Conservation (phyloP, 2,797 vertebrate species). For the Myripristis jacobus region DNA sequence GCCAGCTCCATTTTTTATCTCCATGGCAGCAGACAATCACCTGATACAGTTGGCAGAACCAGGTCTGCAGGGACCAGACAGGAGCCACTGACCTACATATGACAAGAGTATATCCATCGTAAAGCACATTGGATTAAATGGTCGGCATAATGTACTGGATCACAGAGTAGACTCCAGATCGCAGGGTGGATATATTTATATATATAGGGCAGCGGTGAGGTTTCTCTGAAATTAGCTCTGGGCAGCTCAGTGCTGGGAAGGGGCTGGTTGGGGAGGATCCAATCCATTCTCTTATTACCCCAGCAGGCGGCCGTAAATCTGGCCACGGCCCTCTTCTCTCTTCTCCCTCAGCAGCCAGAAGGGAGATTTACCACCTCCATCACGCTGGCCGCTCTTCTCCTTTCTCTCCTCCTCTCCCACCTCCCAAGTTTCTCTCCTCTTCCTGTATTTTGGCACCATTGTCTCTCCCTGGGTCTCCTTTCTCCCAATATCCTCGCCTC, state of each 20-base stretch:
- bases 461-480: conserved; percentile 3
- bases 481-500: conserved; percentile 2
- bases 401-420: not conserved
- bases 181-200: conserved; percentile 8
- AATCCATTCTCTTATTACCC: conserved; percentile 66
- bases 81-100: conserved; percentile 67
- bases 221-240: conserved; percentile 32
- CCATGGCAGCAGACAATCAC: conserved; percentile 66
- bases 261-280: conserved; percentile 42
- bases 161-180: not conserved
- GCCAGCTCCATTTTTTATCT: conserved; percentile 52
- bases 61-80: conserved; percentile 44
- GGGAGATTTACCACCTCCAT: conserved; percentile 60
- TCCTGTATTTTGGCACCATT: conserved; percentile 48
- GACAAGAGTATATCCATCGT: conserved; percentile 25
- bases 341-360: conserved; percentile 14
- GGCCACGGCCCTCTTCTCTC: conserved; percentile 21
- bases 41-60: conserved; percentile 60
- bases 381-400: not conserved
- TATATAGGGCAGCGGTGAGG: conserved; percentile 32
- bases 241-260: conserved; percentile 20
- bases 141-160: conserved; percentile 39
- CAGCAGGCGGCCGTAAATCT: conserved; percentile 65
- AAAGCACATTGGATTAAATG: conserved; percentile 31
- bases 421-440: not conserved